A percentile compares a stretch with the other conserved stretches of the same genome.
phyloP scores from a whole-genome alignment of 1,140 invertebrate genomes.

The Triops cancriformis region DNA sequence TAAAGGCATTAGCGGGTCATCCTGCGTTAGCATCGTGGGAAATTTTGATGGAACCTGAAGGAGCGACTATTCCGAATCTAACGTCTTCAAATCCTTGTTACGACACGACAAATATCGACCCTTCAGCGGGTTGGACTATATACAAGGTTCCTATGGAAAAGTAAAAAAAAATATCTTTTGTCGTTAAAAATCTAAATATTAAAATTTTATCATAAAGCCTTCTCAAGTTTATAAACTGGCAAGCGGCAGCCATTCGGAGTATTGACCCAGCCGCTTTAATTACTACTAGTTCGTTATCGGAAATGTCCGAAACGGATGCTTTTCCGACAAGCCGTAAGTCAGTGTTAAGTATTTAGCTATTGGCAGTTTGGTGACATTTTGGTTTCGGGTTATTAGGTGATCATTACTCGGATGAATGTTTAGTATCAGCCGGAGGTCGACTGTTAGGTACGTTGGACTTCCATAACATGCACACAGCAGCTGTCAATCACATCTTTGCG shows the following conservation, averaged over 20 bases:
- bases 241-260: conserved; percentile 36
- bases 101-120: conserved; percentile 35
- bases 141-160: conserved; percentile 27
- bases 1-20: conserved; percentile 36
- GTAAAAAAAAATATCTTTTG: neutral
- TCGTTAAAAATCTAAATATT: neutral
- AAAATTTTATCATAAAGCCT: conserved; percentile 24
- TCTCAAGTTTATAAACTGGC: conserved; percentile 38
- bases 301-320: conserved; percentile 36
- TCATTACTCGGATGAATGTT: conserved; percentile 39
- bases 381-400: conserved; percentile 32
- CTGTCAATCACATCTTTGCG: conserved; percentile 35
- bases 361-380: neutral
- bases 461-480: conserved; percentile 38
- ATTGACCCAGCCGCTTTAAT: conserved; percentile 37
- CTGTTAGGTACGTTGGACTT: conserved; percentile 35
- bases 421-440: conserved; percentile 36
- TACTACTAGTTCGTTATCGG: conserved; percentile 38
- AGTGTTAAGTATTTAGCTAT: neutral
- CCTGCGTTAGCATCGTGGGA: conserved; percentile 41
- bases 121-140: conserved; percentile 24
- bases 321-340: conserved; percentile 34
- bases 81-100: conserved; percentile 37
- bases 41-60: conserved; percentile 42
- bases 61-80: conserved; percentile 35